Base-by-base conservation (phyloP, 2,888 invertebrate genomes). In the Azorinus chamasolen region DNA sequence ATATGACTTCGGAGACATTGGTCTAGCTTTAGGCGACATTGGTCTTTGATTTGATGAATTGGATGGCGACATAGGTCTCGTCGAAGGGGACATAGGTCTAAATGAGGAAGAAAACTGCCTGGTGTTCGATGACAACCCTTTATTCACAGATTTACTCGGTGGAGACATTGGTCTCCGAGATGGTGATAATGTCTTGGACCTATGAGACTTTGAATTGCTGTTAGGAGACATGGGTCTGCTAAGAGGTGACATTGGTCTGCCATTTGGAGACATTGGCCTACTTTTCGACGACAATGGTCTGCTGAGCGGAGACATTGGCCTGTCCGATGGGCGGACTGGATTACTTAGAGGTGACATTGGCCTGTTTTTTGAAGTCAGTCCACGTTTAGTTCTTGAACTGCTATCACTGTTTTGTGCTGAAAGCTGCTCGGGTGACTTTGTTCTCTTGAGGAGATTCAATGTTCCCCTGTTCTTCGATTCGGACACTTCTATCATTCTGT, bases 1-100 rank as follows among this genome's bases (percentile, higher is more conserved):
- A 14, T 58, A 64, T 18, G 75, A 72, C 20, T 76, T 73, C 48
- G 73, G 75, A 0, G 80, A 76, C 72, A 76, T 76, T 41, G 80
- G 75, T 41, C 71, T 50, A 22, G 27, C 48, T 14, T 39, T 10
- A 10, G 74, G 71, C 37, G 79, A 68, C 59, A 63, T 62, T 6
- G 74, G 62, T 54, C 69, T 53, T 27, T 24, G 48, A n/a, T n/a
- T n/a, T n/a, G n/a, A n/a, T n/a, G n/a, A n/a, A n/a, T n/a, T n/a
- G n/a, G 48, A 20, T 18, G 72, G 59, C 8, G 69, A 45, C 50
- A 57, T 37, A 8, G 62, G 61, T 45, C 69, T 43, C 14, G 10
- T 45, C 3, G 45, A n/a, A n/a, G 66, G 62, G 12, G 68, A 68
- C 55, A 66, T 61, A 22, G 66, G 63, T 57, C 51, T 51, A 12